Conservation (phyloP, 2,888 invertebrate species). For the Phyllotreta cruciferae region DNA sequence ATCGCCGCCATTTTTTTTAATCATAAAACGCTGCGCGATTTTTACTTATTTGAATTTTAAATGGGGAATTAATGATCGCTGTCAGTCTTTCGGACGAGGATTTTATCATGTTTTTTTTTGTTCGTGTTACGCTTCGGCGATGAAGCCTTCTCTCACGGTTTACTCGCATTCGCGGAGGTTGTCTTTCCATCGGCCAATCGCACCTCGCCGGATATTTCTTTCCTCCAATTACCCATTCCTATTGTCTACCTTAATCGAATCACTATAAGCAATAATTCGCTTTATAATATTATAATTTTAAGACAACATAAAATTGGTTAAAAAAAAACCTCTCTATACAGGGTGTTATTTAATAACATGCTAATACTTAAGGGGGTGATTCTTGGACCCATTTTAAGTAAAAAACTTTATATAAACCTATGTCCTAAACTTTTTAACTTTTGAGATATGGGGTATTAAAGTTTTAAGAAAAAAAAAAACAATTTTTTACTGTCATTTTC, state of each 20-base stretch:
- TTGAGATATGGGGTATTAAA: too few species aligned
- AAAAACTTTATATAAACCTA: too few species aligned
- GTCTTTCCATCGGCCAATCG: slow-evolving; percentile 49
- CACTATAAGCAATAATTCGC: not conserved
- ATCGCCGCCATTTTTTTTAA: slow-evolving; percentile 40
- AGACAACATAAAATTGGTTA: not conserved
- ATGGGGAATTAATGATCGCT: slow-evolving; percentile 35
- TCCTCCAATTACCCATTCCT: slow-evolving; percentile 22
- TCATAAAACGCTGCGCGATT: slow-evolving; percentile 35
- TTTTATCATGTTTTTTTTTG: slow-evolving; percentile 32
- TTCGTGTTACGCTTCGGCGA: slow-evolving; percentile 33
- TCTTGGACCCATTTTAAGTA: too few species aligned
- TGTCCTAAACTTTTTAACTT: too few species aligned
- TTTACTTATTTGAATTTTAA: slow-evolving; percentile 31
- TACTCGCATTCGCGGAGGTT: slow-evolving; percentile 49
- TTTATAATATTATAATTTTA: not conserved
- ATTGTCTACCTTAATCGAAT: slow-evolving; percentile 8
- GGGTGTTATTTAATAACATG: too few species aligned
- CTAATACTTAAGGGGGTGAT: too few species aligned
- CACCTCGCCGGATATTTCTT: slow-evolving; percentile 47
- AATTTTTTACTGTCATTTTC: too few species aligned
- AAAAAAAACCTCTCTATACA: too few species aligned
- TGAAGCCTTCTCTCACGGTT: slow-evolving; percentile 34
- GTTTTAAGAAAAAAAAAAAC: too few species aligned
- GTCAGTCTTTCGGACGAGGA: slow-evolving; percentile 22